Evolutionary conservation across 1,140 invertebrate species (phyloP).

Genomic region (Physella acuta): DNA sequence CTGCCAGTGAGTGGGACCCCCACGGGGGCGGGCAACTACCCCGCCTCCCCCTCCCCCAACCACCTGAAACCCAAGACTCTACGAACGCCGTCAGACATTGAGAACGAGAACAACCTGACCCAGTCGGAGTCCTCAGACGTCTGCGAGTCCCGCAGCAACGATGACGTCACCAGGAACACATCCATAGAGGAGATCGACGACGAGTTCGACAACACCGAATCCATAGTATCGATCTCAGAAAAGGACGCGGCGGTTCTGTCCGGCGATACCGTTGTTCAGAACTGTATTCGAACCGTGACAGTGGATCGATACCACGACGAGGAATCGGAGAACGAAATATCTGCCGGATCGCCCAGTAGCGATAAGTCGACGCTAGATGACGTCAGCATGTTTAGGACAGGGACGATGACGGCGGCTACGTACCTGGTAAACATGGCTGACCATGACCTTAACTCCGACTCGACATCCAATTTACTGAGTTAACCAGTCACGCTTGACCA

Average conservation of each 20-base stretch:
- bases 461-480: slow-evolving; percentile 9
- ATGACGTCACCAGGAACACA: slow-evolving; percentile 13
- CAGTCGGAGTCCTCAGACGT: slow-evolving; percentile 6
- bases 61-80: slow-evolving; percentile 11
- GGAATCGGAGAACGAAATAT: too few relatives aligned
- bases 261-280: neutral
- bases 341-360: neutral
- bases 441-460: slow-evolving; percentile 4
- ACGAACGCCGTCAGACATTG: slow-evolving; percentile 19
- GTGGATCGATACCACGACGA: too few relatives aligned
- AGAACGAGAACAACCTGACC: slow-evolving; percentile 22
- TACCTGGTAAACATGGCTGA: neutral
- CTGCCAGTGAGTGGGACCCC: neutral
- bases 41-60: neutral
- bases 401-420: neutral
- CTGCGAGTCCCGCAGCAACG: slow-evolving; percentile 16
- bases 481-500: neutral
- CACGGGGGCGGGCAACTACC: neutral
- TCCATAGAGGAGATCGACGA: slow-evolving; percentile 18
- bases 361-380: neutral
- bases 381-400: neutral
- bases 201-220: neutral
- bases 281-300: too few relatives aligned
- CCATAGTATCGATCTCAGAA: neutral
- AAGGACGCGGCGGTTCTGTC: slow-evolving; percentile 9